A percentile compares a stretch with the other conserved stretches of the same genome.
Evolutionary conservation across 2,888 invertebrate genomes (phyloP).

Genomic region (Ischnura elegans): DNA sequence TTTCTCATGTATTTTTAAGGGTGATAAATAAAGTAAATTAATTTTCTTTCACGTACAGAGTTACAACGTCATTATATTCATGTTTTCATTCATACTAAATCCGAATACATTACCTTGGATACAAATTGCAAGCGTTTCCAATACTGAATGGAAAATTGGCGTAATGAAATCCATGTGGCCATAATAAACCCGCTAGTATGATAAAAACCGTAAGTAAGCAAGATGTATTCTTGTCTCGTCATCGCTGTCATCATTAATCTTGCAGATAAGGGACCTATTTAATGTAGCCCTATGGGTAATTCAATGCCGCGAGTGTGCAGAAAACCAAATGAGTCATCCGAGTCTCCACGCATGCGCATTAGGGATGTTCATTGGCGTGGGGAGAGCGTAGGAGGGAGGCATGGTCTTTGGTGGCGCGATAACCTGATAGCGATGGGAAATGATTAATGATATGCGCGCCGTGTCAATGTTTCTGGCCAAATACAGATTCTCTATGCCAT

Average conservation of each 20-base stretch:
- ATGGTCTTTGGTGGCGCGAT: neutral
- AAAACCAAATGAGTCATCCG: constrained; percentile 35
- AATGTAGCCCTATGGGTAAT: constrained; percentile 25
- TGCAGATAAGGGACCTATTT: constrained; percentile 43
- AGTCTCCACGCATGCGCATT: neutral
- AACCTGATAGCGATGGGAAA: constrained; percentile 40
- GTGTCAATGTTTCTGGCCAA: constrained; percentile 49
- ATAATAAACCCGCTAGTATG: neutral
- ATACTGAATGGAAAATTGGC: neutral
- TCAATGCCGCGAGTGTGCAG: constrained; percentile 22
- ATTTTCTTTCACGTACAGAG: too few relatives aligned
- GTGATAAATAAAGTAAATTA: too few relatives aligned
- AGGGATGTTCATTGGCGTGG: neutral
- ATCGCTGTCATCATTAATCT: constrained; percentile 32
- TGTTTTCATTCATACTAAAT: too few relatives aligned
- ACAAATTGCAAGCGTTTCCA: neutral
- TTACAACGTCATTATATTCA: too few relatives aligned
- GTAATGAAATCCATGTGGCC: neutral
- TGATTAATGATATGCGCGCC: constrained; percentile 44
- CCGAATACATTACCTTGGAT: too few relatives aligned
- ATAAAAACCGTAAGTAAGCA: neutral
- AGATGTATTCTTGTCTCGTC: neutral
- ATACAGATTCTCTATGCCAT: constrained; percentile 40
- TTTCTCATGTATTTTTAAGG: too few relatives aligned
- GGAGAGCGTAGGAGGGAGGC: neutral